phyloP scores from a whole-genome alignment of 1,140 invertebrate species.

The Drosophila kohkoa region DNA sequence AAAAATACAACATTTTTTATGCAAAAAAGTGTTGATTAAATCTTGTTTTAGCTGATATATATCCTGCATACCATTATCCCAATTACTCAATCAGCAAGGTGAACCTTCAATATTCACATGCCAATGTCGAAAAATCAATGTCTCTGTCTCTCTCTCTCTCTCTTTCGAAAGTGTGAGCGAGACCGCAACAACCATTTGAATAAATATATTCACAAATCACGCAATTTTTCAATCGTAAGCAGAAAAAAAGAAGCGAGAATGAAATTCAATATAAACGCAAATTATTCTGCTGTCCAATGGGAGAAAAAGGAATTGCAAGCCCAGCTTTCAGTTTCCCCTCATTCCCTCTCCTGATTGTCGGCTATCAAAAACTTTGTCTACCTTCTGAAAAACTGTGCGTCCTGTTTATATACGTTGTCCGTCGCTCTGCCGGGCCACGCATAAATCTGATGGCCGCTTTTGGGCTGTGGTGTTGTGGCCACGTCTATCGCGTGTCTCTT shows the following conservation, averaged over 20 bases:
- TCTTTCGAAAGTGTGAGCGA: neutral
- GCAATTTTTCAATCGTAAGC: conserved; percentile 38
- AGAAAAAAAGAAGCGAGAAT: conserved; percentile 10
- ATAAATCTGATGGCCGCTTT: conserved; percentile 53
- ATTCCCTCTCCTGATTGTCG: neutral
- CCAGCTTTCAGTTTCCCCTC: neutral
- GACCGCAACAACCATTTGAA: conserved; percentile 46
- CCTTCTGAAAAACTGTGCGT: conserved; percentile 19
- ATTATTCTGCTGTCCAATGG: conserved; percentile 61
- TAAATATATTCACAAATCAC: conserved; percentile 74
- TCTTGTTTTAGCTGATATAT: conserved; percentile 2
- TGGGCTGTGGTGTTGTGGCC: neutral
- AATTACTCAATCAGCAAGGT: conserved; percentile 18
- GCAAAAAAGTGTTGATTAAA: neutral
- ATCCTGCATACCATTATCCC: conserved; percentile 3
- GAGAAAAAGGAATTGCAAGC: conserved; percentile 10
- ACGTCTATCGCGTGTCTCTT: conserved; percentile 7
- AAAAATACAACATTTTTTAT: neutral
- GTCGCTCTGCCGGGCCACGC: conserved; percentile 24
- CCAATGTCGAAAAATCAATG: conserved; percentile 61
- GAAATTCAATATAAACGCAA: conserved; percentile 76
- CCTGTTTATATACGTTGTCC: conserved; percentile 33
- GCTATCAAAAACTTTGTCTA: conserved; percentile 19
- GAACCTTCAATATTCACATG: conserved; percentile 13
- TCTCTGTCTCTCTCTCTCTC: neutral